Evolutionary conservation across 1,140 invertebrate genomes (phyloP).

Genomic region (Hyles euphorbiae): DNA sequence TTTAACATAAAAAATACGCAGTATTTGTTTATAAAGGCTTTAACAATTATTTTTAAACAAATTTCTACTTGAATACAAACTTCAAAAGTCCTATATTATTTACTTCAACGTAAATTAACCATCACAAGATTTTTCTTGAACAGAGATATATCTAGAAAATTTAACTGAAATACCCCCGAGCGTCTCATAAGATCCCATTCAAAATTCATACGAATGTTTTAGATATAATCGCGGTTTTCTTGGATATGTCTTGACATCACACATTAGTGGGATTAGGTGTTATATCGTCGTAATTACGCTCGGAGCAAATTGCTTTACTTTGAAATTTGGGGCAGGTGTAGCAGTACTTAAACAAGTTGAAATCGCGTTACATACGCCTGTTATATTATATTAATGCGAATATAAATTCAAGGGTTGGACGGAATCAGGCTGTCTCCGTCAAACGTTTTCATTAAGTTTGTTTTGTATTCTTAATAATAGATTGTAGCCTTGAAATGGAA

Average conservation of each 20-base stretch:
- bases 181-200: neutral
- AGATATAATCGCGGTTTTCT: neutral
- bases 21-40: too few relatives aligned
- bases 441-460: too few relatives aligned
- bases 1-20: too few relatives aligned
- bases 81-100: too few relatives aligned
- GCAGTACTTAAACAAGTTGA: neutral
- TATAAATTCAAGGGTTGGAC: neutral
- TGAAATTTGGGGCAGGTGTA: conserved; percentile 1
- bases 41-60: too few relatives aligned
- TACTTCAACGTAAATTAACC: too few relatives aligned
- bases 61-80: too few relatives aligned
- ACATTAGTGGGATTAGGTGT: conserved; percentile 6
- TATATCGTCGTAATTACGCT: conserved; percentile 1
- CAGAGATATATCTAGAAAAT: too few relatives aligned
- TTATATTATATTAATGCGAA: conserved; percentile 2
- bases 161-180: too few relatives aligned
- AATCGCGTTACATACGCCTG: neutral
- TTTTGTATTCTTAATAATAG: too few relatives aligned
- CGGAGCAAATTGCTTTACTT: conserved; percentile 6
- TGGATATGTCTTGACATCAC: conserved; percentile 4
- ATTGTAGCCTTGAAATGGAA: too few relatives aligned
- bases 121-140: too few relatives aligned
- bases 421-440: neutral
- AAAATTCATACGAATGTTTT: neutral